A percentile compares a stretch with the other conserved stretches of the same genome.
phyloP scores from a whole-genome alignment of 2,797 vertebrate genomes.

The Spinibarbus caldwelli region DNA sequence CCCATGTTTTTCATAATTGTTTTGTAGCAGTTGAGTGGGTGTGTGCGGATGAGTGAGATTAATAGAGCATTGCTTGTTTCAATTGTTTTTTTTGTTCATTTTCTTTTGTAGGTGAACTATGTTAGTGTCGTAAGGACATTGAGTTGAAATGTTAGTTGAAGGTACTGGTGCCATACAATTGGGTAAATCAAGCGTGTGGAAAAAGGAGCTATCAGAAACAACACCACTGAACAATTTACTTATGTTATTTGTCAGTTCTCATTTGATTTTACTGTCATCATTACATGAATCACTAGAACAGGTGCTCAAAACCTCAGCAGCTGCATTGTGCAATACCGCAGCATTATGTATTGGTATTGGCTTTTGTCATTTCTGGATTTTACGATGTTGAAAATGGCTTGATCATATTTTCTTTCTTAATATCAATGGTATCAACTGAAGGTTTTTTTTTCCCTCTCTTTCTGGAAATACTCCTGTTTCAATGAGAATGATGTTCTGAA shows the following conservation, averaged over 20 bases:
- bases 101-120: constrained; percentile 68
- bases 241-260: constrained; percentile 12
- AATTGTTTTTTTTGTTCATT: constrained; percentile 64
- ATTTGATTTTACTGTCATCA: constrained; percentile 17
- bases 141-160: constrained; percentile 58
- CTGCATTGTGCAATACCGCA: constrained; percentile 71
- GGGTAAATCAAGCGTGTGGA: constrained; percentile 46
- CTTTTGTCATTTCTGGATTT: constrained; percentile 98
- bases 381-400: constrained; percentile 88
- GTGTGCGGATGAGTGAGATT: constrained; percentile 62
- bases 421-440: constrained; percentile 47
- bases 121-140: constrained; percentile 52
- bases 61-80: constrained; percentile 51
- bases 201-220: constrained; percentile 19
- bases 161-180: constrained; percentile 61
- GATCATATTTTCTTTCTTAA: constrained; percentile 27
- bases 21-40: constrained; percentile 76
- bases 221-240: constrained; percentile 13
- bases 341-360: constrained; percentile 99
- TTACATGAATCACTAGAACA: constrained; percentile 76
- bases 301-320: constrained; percentile 94
- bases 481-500: constrained; percentile 51
- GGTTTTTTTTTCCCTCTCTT: not conserved
- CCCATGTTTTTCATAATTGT: constrained; percentile 73
- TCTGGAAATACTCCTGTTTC: constrained; percentile 28